Evolutionary conservation across 2,797 vertebrate genomes (phyloP).

Genomic region (Sebastes glaucus): DNA sequence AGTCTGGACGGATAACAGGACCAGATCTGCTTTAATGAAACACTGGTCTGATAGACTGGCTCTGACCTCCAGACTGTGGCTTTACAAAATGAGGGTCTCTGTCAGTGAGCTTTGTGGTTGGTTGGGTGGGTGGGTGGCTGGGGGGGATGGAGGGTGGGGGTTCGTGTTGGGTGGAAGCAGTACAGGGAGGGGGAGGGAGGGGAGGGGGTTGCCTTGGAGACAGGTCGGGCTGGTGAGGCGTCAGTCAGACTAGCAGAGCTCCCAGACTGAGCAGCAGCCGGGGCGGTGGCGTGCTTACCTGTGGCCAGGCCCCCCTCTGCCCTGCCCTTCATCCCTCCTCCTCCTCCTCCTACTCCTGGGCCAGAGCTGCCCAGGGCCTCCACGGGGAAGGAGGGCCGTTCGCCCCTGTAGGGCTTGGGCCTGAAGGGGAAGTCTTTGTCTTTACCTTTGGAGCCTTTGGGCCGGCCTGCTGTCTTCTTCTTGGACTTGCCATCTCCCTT

Average conservation of each 20-base stretch:
- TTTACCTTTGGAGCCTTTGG: constrained; percentile 99
- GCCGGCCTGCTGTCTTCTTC: constrained; percentile 98
- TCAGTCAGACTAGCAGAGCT: constrained; percentile 65
- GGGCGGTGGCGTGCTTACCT: constrained; percentile 89
- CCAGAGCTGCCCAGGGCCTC: constrained; percentile 88
- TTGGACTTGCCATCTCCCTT: constrained; percentile 99
- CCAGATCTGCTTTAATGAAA: neutral
- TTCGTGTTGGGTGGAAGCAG: constrained; percentile 26
- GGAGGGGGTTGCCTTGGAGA: constrained; percentile 29
- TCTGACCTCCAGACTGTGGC: constrained; percentile 58
- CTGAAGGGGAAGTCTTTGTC: constrained; percentile 99
- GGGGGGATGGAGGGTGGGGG: neutral
- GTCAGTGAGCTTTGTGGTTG: constrained; percentile 18
- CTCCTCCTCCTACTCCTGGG: constrained; percentile 82
- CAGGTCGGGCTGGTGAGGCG: constrained; percentile 36
- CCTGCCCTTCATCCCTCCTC: constrained; percentile 95
- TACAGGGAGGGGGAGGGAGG: constrained; percentile 3
- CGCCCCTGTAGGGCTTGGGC: constrained; percentile 96
- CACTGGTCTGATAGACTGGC: neutral
- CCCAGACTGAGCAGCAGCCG: constrained; percentile 65
- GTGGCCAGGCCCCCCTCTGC: constrained; percentile 92
- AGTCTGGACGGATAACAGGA: neutral
- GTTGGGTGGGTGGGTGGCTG: neutral
- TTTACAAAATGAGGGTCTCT: constrained; percentile 19
- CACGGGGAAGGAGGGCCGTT: constrained; percentile 92